Evolutionary conservation across 1,140 invertebrate genomes (phyloP), one percentile per base, ranked within the genome.

Genomic region (Lordiphosa clarofinis): DNA sequence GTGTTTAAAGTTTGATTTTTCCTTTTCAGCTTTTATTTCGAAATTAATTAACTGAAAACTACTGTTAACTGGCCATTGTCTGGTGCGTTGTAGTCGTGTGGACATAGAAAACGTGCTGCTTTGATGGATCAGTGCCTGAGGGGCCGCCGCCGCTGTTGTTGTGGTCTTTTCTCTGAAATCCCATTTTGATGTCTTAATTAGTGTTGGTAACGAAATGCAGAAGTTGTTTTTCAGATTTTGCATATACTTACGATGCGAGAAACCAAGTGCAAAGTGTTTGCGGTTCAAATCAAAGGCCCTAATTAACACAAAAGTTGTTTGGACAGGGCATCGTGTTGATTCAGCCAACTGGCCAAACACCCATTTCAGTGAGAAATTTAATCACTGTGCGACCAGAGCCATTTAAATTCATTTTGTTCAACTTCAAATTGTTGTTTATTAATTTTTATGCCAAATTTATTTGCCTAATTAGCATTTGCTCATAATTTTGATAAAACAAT

Each of bases 401-500:
- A 58, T 56, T 58, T 37, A 28, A 44, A 65, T 64, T 81, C 40
- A 48, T 54, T 74, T 63, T 48, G 33, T 36, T 31, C 56, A 60
- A 42, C 28, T 62, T 44, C 11, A 64, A 64, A 70, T 69, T 84
- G 78, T 60, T 82, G 78, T 78, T 82, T 82, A 86, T 84, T 84
- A 78, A 78, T 84, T 84, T 78, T 78, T 50, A 73, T 73, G 56
- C 38, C 40, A 60, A 78, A 78, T 84, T 73, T 84, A 84, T 84
- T 73, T 84, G 70, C 61, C 48, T 66, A 49, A 84, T 84, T 84
- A 78, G 69, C 78, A 84, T 84, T 73, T 73, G 62, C 48, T 64
- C 73, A 84, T 84, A 84, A 86, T 84, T 84, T 78, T 62, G 61
- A 60, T 84, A 60, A 73, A 73, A 62, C 68, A 78, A 78, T 78